Conservation (phyloP, 92 coral and sea anemone genomes). For the Galaxea fascicularis region DNA sequence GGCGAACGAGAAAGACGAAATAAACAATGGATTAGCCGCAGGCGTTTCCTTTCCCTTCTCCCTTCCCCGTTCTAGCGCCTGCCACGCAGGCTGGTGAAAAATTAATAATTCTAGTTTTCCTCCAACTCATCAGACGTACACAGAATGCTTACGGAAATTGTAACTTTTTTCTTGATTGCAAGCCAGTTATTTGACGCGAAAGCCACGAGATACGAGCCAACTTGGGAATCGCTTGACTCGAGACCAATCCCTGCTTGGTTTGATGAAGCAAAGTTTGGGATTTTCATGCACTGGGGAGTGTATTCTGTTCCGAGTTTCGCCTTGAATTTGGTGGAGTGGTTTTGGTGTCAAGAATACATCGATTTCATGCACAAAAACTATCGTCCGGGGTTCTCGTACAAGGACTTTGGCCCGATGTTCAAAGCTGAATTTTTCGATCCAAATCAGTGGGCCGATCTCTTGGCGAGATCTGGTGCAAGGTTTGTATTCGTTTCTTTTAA, state of each 20-base stretch:
- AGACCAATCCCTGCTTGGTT: conserved; percentile 87
- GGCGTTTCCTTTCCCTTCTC: no score
- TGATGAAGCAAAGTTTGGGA: conserved; percentile 93
- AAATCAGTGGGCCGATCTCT: conserved; percentile 85
- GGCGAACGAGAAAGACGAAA: no score
- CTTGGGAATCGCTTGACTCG: conserved; percentile 83
- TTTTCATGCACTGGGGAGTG: conserved; percentile 95
- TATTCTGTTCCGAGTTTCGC: conserved; percentile 85
- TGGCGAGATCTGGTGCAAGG: conserved; percentile 94
- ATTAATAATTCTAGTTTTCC: no score
- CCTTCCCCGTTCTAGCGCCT: no score
- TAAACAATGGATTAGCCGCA: no score
- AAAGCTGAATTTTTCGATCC: conserved; percentile 94
- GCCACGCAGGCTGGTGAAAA: no score
- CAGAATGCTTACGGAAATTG: background rate
- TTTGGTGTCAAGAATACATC: conserved; percentile 78
- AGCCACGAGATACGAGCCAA: conserved; percentile 30
- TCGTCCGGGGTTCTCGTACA: conserved; percentile 85
- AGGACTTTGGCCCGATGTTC: conserved; percentile 98
- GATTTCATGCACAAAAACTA: conserved; percentile 90
- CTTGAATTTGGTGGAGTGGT: conserved; percentile 71
- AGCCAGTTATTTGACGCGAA: background rate
- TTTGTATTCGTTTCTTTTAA: conserved; percentile 1
- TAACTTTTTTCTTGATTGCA: background rate
- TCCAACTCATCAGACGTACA: no score